Evolutionary conservation across 2,888 invertebrate genomes (phyloP).

Genomic region (Alloscopus bannaensis): DNA sequence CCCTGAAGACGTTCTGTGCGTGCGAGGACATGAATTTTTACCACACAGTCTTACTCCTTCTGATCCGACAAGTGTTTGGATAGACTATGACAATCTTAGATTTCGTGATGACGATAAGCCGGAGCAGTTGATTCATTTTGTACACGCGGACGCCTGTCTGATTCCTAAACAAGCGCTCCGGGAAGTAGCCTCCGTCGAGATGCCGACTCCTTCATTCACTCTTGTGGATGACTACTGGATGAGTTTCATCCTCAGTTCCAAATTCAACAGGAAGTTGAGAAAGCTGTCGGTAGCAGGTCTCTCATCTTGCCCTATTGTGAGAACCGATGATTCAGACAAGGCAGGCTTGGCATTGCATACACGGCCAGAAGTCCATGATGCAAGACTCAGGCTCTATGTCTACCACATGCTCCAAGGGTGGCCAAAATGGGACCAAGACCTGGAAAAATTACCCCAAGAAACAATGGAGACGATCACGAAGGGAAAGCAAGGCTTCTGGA

Average conservation of each 20-base stretch:
- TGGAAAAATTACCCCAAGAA: neutral
- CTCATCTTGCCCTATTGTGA: conserved; percentile 24
- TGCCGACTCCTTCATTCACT: conserved; percentile 56
- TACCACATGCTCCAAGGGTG: conserved; percentile 68
- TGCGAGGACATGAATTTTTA: conserved; percentile 59
- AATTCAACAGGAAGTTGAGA: conserved; percentile 61
- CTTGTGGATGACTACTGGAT: conserved; percentile 68
- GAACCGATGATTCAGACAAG: conserved; percentile 61
- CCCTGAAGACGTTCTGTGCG: conserved; percentile 60
- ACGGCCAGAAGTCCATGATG: conserved; percentile 63
- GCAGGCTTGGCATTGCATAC: conserved; percentile 63
- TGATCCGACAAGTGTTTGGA: conserved; percentile 59
- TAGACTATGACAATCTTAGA: conserved; percentile 51
- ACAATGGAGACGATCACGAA: conserved; percentile 3
- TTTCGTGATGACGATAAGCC: conserved; percentile 57
- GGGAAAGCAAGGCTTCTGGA: conserved; percentile 54
- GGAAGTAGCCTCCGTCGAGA: conserved; percentile 44
- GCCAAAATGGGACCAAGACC: conserved; percentile 45
- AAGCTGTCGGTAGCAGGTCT: conserved; percentile 39
- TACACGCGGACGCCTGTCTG: conserved; percentile 63
- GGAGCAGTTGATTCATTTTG: conserved; percentile 64
- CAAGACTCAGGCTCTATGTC: conserved; percentile 58
- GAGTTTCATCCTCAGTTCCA: conserved; percentile 57
- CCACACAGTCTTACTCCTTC: conserved; percentile 46
- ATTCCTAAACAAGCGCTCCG: conserved; percentile 60